Base-by-base conservation (phyloP, 2,113 vertebrate genomes). In the Gallinago media region DNA sequence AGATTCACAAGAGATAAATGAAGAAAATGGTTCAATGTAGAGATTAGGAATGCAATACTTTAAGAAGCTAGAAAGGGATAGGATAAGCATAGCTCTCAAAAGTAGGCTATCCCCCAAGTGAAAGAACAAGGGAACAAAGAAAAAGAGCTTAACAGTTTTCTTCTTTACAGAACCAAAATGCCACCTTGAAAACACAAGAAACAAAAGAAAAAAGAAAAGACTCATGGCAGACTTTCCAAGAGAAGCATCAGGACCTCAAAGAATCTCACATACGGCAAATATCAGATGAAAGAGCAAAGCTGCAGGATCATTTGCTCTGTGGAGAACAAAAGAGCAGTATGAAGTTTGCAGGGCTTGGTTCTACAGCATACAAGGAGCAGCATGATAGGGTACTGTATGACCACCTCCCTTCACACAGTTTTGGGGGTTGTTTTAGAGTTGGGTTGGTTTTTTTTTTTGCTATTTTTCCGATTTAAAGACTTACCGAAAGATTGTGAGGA, bases 271-370 rank as follows among this genome's bases (percentile, higher is more conserved):
- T 27, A 40, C 50, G 75, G 29, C 75, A 79, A 49, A 73, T 77
- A 44, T 16, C 56, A 55, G 89, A 91, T 34, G 76, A 89, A 56
- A 61, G 42, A 47, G 46, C 55, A 23, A 84, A 94, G 50, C 58
- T 92, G 14, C 80, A 96, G 67, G 70, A 96, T 56, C 80, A 55
- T 29, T 83, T 89, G 66, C 89, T 95, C 50, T 55, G 59, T 34
- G 80, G 86, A n/a, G 89, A 91, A 34, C 66, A 91, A 22, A 80
- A 29, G 29, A 75, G 36, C 23, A 54, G 14, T 26, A 50, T 68
- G 25, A 88, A 88, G 49, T 26, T 87, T 31, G 14, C 87, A 26
- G 29, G 6, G 14, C 8, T 34, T 15, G 23, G 18, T 58, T 52
- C 55, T 32, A 65, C 29, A 70, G 40, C 23, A 18, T 8, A 22